Conservation (phyloP, 2,113 vertebrate genomes). For the Coregonus clupeaformis region DNA sequence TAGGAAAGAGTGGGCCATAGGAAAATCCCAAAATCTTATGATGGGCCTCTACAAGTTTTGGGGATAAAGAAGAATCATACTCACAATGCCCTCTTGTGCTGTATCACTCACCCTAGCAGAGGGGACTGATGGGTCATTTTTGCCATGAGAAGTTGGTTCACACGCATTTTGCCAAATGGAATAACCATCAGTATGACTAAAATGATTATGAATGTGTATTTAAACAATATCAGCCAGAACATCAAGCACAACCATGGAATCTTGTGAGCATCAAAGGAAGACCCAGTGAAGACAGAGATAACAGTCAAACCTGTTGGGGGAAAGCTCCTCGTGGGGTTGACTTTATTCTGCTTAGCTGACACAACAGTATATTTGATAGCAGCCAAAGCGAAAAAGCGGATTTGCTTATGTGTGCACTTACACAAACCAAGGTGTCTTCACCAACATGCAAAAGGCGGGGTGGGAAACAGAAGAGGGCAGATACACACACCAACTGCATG, state of each 20-base stretch:
- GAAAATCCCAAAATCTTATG: no score
- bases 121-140: no score
- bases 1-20: no score
- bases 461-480: conserved; percentile 42
- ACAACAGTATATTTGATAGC: conserved; percentile 57
- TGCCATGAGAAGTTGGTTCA: no score
- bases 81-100: no score
- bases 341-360: conserved; percentile 66
- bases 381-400: conserved; percentile 49
- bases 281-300: conserved; percentile 23
- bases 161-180: no score
- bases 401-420: conserved; percentile 67
- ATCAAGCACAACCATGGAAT: conserved; percentile 19
- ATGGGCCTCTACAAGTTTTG: no score
- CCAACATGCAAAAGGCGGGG: conserved; percentile 45
- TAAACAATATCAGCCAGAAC: conserved; percentile 31
- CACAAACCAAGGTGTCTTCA: conserved; percentile 37
- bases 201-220: not conserved
- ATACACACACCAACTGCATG: conserved; percentile 46
- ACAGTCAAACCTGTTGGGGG: conserved; percentile 52
- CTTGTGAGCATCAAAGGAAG: conserved; percentile 18
- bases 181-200: not conserved
- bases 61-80: no score
- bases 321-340: conserved; percentile 50
- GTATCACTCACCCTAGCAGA: no score